Evolutionary conservation across 2,797 vertebrate species (phyloP).

Genomic region (Choloepus didactylus): DNA sequence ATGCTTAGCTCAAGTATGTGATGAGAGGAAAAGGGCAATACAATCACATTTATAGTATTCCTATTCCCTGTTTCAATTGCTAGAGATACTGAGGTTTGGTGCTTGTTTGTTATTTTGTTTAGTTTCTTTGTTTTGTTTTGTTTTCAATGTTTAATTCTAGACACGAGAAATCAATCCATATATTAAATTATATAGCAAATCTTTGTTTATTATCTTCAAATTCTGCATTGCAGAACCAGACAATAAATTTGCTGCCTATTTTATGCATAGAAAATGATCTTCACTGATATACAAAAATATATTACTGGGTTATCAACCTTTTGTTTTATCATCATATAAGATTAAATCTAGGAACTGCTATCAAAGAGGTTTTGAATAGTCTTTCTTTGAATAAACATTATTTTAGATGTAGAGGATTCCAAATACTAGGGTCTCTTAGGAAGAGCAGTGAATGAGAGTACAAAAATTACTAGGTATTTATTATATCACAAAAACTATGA

Average conservation of each 20-base stretch:
- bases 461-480: not conserved
- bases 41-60: not conserved
- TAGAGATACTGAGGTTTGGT: not conserved
- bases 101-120: not conserved
- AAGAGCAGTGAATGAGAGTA: not conserved
- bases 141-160: constrained; percentile 3
- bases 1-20: not conserved
- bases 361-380: not conserved
- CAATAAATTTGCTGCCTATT: not conserved
- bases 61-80: not conserved
- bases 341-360: not conserved
- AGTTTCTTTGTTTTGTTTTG: not conserved
- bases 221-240: not conserved
- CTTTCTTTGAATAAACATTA: not conserved
- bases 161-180: not conserved
- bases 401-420: not conserved
- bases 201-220: not conserved
- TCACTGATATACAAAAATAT: not conserved
- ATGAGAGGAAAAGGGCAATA: not conserved
- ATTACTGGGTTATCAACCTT: not conserved
- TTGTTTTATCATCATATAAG: not conserved
- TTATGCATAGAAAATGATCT: not conserved
- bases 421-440: not conserved
- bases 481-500: not conserved
- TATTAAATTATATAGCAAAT: not conserved